Conservation (phyloP, 2,888 invertebrate species). For the Chromoteleia sp. region DNA sequence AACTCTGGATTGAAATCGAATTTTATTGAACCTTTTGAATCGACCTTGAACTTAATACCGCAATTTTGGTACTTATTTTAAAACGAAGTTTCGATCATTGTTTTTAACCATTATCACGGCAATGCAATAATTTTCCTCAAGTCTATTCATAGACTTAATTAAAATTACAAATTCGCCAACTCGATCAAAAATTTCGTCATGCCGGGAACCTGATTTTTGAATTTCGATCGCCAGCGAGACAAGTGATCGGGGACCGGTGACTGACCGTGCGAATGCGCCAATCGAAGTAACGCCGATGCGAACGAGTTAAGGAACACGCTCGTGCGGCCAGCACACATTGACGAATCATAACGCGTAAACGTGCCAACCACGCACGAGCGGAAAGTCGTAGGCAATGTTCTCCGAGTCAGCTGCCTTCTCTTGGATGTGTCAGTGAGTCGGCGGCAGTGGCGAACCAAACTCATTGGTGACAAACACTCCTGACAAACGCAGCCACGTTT, state of each 20-base stretch:
- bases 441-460: conserved; percentile 73
- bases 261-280: conserved; percentile 4
- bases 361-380: conserved; percentile 65
- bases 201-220: conserved; percentile 1
- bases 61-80: too few species aligned
- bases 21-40: too few species aligned
- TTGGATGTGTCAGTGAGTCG: conserved; percentile 77
- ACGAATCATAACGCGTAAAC: conserved; percentile 72
- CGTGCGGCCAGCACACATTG: conserved; percentile 72
- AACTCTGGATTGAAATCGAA: too few species aligned
- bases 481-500: too few species aligned
- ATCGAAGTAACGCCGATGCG: conserved; percentile 34
- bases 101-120: too few species aligned
- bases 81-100: too few species aligned
- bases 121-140: too few species aligned
- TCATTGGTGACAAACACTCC: conserved; percentile 67
- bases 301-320: conserved; percentile 68
- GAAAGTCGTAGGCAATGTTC: conserved; percentile 76
- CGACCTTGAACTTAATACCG: too few species aligned
- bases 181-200: too few species aligned
- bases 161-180: too few species aligned
- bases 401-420: conserved; percentile 71
- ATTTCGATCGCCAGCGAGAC: neutral
- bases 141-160: too few species aligned
- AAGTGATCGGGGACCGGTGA: conserved; percentile 1